Evolutionary conservation across 2,797 vertebrate species (phyloP), one percentile per base, ranked within the genome.

Genomic region (Poeciliopsis turneri): DNA sequence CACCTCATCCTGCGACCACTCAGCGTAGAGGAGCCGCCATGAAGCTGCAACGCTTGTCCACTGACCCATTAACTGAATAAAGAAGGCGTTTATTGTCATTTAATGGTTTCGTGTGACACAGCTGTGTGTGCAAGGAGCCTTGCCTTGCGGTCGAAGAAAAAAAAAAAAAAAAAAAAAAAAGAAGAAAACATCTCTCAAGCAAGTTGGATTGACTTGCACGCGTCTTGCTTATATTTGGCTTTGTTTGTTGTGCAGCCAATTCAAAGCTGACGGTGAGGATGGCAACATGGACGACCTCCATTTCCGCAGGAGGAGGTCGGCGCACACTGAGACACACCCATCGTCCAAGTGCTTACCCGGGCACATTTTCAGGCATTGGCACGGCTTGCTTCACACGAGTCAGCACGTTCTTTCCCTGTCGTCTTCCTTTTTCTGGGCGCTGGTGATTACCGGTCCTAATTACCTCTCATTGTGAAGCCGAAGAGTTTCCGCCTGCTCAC

Each of bases 401-500:
- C 92, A 94, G 92, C 91, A 87, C 83, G 93, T 92, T 90, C 74
- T 78, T 79, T 49, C 70, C 33, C 64, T 9, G 53, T 87, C 86
- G 80, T 83, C 73, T 53, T 75, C 82, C 83, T 82, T 87, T 77
- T 79, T 41, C 78, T 78, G 81, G 81, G 82, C 46, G 72, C 74
- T 59, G 82, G 81, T 84, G 78, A 91, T 90, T 88, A 86, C 85
- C 78, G 86, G 84, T 70, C 89, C 71, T 90, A 91, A 94, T 93
- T 87, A 89, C 51, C 74, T 84, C 82, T 85, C 77, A 57, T 84
- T 81, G 82, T 84, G 85, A 59, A 41, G 78, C 78, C 81, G 79
- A 81, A 79, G 78, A 61, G 78, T 78, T 15, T 20, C 81, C 45
- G 72, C 70, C 82, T 41, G 46, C 76, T 75, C 41, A 75, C 79